phyloP scores from a whole-genome alignment of 2,888 invertebrate species.

The Sminthurinus aureus region DNA sequence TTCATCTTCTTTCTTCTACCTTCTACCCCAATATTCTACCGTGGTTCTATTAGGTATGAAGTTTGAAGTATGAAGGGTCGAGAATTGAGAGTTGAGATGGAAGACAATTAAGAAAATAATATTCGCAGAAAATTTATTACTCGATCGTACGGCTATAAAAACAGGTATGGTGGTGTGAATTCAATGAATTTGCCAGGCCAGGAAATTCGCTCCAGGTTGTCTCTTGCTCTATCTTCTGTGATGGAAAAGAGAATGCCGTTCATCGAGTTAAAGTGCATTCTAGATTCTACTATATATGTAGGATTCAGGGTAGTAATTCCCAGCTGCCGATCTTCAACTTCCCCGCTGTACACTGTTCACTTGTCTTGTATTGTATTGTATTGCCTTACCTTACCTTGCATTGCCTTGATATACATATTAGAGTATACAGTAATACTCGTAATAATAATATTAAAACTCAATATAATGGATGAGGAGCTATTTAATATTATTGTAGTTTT shows the following conservation, averaged over 20 bases:
- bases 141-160: constrained; percentile 27
- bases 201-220: constrained; percentile 30
- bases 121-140: constrained; percentile 34
- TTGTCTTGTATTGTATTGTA: background rate
- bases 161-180: constrained; percentile 39
- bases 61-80: background rate
- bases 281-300: background rate
- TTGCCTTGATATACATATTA: background rate
- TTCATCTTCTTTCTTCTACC: background rate
- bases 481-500: background rate
- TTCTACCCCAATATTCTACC: background rate
- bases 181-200: constrained; percentile 16
- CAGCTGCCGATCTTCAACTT: background rate
- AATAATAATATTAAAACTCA: background rate
- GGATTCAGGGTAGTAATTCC: background rate
- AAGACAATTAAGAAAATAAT: constrained; percentile 32
- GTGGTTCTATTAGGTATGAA: background rate
- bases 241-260: background rate
- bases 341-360: background rate
- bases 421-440: background rate
- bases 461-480: background rate
- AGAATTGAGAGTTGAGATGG: too few relatives aligned
- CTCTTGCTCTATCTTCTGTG: background rate
- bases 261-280: background rate
- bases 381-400: background rate